Evolutionary conservation across 2,797 vertebrate genomes (phyloP), one percentile per base, ranked within the genome.

Genomic region (Emys orbicularis): DNA sequence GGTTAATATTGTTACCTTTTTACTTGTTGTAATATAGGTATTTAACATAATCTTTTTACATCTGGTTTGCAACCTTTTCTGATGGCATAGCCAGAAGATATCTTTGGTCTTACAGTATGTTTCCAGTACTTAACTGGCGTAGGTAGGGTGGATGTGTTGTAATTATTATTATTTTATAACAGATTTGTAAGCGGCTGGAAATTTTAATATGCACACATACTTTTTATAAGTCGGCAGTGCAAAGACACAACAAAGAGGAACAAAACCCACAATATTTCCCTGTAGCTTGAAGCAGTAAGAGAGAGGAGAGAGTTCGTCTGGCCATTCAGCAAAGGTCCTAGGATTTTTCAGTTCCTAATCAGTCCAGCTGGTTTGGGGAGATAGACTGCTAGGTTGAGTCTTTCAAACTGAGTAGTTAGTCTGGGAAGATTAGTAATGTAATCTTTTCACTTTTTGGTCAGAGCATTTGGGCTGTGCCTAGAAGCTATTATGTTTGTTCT

Each of bases 321-420:
- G 34, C 5, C 86, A 3, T 81, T 92, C 57, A 87, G 37, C 37
- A 85, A 49, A 61, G 31, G 89, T 54, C 21, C 44, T 50, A 81
- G n/a, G 52, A 77, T 89, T 92, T 92, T 86, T 94, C 50, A n/a
- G 87, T 5, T 85, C 57, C 37, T 29, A 77, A 31, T 87, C 31
- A 53, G 18, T 77, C 53, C 8, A 56, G 41, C 41, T 72, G 56
- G 12, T 53, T 59, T 5, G 23, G 53, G 19, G 89, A 86, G 84
- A 3, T 5, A n/a, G 83, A 29, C 57, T 54, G 34, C 11, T 54
- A 54, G 54, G 54, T 10, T 23, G 37, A 74, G 7, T 8, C 87
- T 94, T 91, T 74, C 52, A 94, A 93, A 34, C 90, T 81, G 54
- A 21, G 3, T 79, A 56, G 3, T 11, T 11, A 25, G 72, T 49